Evolutionary conservation across 2,797 vertebrate genomes (phyloP), one percentile per base, ranked within the genome.

Genomic region (Tinamus major): DNA sequence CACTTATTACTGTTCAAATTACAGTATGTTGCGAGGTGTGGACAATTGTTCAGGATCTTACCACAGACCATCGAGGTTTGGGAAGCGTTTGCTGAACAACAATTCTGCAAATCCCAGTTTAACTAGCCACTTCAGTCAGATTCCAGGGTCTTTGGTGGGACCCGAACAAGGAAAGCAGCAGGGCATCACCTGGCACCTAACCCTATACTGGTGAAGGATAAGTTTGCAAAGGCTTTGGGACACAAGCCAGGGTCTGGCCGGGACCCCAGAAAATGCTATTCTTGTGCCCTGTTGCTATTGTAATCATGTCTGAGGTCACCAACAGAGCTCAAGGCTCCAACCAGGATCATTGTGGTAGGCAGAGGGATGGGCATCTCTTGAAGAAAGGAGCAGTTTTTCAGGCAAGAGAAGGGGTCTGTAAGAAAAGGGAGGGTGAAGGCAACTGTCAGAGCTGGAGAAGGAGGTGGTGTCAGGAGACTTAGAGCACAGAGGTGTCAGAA

Each of bases 341-440:
- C 6, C 70, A 72, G 51, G 31, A 10, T 12, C 41, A 3, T 0
- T 0, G 44, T 0, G 3, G 24, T 44, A 46, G 46, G 10, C 0
- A 4, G 17, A 23, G 51, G 68, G 27, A 51, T 1, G 1, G 2
- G 12, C 1, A 13, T 48, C 48, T 46, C 63, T n/a, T 74, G 58
- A 78, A 90, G 35, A 33, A 33, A 13, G 78, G 71, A 78, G 33
- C 64, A 77, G 21, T 67, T 29, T 67, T 71, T 58, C 51, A 17
- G 77, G 72, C 6, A 42, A 35, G 18, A 31, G 39, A 18, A 31
- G 51, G 85, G 77, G 67, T 10, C 9, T 78, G 70, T n/a, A 63
- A 67, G 58, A 70, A 87, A 91, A 86, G 26, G 10, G 11, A 10
- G 29, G 59, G 23, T 23, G 51, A 61, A 79, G 61, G 58, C 5